Evolutionary conservation across 2,888 invertebrate genomes (phyloP).

Genomic region (Calameuta idolon): DNA sequence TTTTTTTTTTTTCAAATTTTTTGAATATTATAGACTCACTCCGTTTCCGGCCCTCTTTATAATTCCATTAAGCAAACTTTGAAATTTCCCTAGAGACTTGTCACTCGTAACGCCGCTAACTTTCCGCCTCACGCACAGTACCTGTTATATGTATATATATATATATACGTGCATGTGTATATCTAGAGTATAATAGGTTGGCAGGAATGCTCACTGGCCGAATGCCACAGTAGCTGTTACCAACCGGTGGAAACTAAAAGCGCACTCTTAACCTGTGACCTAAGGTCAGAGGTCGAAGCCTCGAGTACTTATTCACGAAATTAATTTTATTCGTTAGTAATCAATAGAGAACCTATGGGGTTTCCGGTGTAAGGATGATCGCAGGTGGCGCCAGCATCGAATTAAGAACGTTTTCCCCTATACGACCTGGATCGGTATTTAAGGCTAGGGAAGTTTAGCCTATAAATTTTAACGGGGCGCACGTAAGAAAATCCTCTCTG

Average conservation of each 20-base stretch:
- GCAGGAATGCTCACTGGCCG: neutral
- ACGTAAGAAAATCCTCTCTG: neutral
- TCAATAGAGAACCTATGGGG: neutral
- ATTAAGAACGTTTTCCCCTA: neutral
- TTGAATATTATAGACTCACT: neutral
- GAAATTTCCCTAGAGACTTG: constrained; percentile 56
- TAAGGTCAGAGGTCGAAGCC: neutral
- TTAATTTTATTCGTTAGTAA: no score
- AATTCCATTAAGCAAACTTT: constrained; percentile 59
- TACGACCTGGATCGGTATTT: constrained; percentile 26
- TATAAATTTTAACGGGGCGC: constrained; percentile 52
- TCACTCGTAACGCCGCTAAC: constrained; percentile 38
- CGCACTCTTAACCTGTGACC: neutral
- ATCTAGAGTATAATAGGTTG: neutral
- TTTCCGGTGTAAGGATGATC: neutral
- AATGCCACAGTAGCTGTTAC: neutral
- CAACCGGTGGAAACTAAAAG: neutral
- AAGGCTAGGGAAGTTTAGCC: constrained; percentile 49
- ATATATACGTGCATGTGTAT: neutral
- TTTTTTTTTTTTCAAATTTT: constrained; percentile 1
- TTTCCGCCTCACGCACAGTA: constrained; percentile 1
- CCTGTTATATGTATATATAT: neutral
- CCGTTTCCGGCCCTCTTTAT: constrained; percentile 46
- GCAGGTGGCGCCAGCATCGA: neutral
- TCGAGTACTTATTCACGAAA: no score